phyloP scores from a whole-genome alignment of 2,113 vertebrate genomes.

The Cyphomyrus plagiostoma region DNA sequence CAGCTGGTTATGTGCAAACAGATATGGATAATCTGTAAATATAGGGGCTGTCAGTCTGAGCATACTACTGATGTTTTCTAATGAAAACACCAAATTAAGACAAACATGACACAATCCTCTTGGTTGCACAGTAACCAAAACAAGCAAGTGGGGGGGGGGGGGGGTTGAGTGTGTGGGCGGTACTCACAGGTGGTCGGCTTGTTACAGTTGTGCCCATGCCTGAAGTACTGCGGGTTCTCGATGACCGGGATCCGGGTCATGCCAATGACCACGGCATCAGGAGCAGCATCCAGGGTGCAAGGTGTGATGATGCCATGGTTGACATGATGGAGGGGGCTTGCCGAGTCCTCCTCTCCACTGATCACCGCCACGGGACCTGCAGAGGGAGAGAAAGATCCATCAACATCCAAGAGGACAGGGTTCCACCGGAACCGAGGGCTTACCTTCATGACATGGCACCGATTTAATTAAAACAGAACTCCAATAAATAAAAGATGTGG shows the following conservation, averaged over 20 bases:
- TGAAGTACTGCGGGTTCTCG: constrained; percentile 97
- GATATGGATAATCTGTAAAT: background rate
- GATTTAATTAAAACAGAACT: constrained; percentile 27
- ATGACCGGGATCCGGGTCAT: constrained; percentile 94
- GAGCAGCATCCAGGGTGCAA: constrained; percentile 73
- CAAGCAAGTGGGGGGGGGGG: background rate
- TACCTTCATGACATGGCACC: constrained; percentile 8
- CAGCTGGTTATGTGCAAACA: background rate
- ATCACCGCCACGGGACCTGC: constrained; percentile 89
- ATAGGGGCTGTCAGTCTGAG: background rate
- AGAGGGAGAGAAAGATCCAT: background rate
- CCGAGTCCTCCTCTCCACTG: constrained; percentile 90
- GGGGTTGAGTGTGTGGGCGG: background rate
- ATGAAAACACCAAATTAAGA: background rate
- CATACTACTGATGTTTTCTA: background rate
- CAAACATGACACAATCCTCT: background rate
- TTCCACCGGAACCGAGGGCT: background rate
- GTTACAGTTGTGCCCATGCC: constrained; percentile 86
- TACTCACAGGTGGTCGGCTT: constrained; percentile 92
- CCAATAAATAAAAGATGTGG: constrained; percentile 11
- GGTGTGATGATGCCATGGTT: constrained; percentile 88
- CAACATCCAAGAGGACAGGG: background rate
- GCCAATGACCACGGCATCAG: constrained; percentile 86
- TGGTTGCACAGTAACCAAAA: background rate
- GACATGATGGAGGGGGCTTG: constrained; percentile 90